These are phyloP conservation scores for Anastrepha obliqua DNA, from an alignment of 1,140 invertebrate genomes.

Conservation along the genomic window DNA sequence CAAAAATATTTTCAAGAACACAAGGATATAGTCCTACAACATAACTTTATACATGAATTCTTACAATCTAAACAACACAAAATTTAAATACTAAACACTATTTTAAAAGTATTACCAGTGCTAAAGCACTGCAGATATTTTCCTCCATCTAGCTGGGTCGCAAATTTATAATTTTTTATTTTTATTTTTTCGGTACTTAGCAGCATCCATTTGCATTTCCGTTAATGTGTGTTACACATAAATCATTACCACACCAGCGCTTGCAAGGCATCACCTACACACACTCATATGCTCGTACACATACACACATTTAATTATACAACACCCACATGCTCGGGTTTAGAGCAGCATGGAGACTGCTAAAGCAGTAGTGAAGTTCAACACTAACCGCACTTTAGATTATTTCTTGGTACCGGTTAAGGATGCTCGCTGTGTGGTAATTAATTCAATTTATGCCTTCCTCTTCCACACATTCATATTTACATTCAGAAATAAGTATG, in stretches of 20 bases:
- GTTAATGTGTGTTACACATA: constrained; percentile 40
- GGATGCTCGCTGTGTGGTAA: constrained; percentile 46
- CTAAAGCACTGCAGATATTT: not conserved
- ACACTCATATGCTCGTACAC: not conserved
- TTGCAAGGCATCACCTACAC: not conserved
- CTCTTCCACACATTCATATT: not conserved
- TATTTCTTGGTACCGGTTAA: constrained; percentile 48
- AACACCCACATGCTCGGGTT: not conserved
- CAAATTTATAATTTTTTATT: constrained; percentile 16
- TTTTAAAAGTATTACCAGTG: not conserved
- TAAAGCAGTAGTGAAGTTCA: not conserved
- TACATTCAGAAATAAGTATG: too few relatives aligned
- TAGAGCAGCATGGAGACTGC: not conserved
- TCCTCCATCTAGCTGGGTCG: not conserved
- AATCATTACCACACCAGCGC: constrained; percentile 35
- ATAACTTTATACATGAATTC: too few relatives aligned
- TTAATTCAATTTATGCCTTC: constrained; percentile 54
- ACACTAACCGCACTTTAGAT: constrained; percentile 35
- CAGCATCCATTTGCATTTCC: constrained; percentile 43
- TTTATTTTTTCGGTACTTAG: constrained; percentile 33
- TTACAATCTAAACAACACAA: too few relatives aligned
- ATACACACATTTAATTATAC: not conserved
- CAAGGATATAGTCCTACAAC: too few relatives aligned
- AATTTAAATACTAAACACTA: not conserved
- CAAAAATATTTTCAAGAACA: too few relatives aligned